Percentiles rank a stretch among this genome's conserved stretches.
Evolutionary conservation across 1,140 invertebrate species (phyloP).

Genomic region (Myzus persicae): DNA sequence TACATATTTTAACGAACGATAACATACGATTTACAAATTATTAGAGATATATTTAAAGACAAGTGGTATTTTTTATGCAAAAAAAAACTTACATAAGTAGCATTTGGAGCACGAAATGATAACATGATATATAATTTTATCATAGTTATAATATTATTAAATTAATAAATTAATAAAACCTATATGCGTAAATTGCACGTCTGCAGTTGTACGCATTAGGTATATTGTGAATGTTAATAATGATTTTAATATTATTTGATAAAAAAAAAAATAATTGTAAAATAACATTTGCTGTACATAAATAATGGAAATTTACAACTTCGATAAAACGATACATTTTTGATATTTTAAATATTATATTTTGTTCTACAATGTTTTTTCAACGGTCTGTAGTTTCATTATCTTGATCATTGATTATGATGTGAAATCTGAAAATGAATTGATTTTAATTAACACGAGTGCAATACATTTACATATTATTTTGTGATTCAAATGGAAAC

Average conservation of each 20-base stretch:
- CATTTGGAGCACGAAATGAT: not conserved
- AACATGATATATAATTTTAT: not conserved
- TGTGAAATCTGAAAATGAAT: not conserved
- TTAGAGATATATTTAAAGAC: not conserved
- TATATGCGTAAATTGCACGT: constrained; percentile 10
- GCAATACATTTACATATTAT: not conserved
- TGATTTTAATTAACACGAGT: not conserved
- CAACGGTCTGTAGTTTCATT: not conserved
- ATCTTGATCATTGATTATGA: not conserved
- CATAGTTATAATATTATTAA: not conserved
- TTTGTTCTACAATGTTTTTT: not conserved
- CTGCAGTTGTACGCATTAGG: not conserved
- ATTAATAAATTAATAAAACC: not conserved
- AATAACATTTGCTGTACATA: constrained; percentile 7
- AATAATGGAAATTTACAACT: constrained; percentile 42
- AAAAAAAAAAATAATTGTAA: constrained; percentile 12
- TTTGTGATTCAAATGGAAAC: not conserved
- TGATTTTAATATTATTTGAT: not conserved
- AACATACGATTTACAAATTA: constrained; percentile 6
- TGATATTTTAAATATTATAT: not conserved
- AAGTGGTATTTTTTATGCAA: not conserved
- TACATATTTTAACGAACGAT: constrained; percentile 17
- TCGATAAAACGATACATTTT: not conserved
- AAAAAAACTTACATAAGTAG: not conserved
- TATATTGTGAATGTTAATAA: constrained; percentile 4